Conservation (phyloP, 2,888 invertebrate species). For the Chesias legatella region DNA sequence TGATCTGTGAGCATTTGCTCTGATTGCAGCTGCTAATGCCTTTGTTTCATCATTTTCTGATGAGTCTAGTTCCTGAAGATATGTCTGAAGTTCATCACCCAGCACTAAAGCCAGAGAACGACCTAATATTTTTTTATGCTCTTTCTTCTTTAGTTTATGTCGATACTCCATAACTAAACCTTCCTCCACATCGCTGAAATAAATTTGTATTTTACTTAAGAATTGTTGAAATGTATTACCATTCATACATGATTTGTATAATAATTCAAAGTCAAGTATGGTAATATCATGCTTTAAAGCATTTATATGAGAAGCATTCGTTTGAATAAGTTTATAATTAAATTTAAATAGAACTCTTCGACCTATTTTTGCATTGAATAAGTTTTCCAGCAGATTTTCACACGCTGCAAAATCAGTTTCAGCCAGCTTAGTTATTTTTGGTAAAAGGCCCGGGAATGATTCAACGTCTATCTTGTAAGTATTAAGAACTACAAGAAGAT, state of each 20-base stretch:
- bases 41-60: conserved; percentile 18
- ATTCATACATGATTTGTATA: conserved; percentile 17
- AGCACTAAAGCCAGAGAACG: conserved; percentile 18
- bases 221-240: conserved; percentile 32
- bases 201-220: conserved; percentile 42
- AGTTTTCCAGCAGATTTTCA: conserved; percentile 30
- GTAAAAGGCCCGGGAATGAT: conserved; percentile 30
- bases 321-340: conserved; percentile 41
- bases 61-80: conserved; percentile 25
- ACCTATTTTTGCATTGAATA: conserved; percentile 42
- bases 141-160: conserved; percentile 14
- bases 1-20: conserved; percentile 43
- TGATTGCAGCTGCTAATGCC: conserved; percentile 36
- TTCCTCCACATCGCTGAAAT: conserved; percentile 44
- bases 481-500: conserved; percentile 39
- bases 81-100: conserved; percentile 17
- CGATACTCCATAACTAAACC: conserved; percentile 37
- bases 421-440: conserved; percentile 33
- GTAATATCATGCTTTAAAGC: conserved; percentile 47
- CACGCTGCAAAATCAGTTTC: conserved; percentile 28
- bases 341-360: conserved; percentile 44
- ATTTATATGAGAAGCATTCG: conserved; percentile 51
- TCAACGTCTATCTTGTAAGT: conserved; percentile 37
- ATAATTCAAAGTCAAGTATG: conserved; percentile 28
- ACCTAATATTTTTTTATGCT: conserved; percentile 22